These are phyloP conservation scores for Florisuga fusca DNA, from an alignment of 2,797 vertebrate species.

Conservation along the genomic window DNA sequence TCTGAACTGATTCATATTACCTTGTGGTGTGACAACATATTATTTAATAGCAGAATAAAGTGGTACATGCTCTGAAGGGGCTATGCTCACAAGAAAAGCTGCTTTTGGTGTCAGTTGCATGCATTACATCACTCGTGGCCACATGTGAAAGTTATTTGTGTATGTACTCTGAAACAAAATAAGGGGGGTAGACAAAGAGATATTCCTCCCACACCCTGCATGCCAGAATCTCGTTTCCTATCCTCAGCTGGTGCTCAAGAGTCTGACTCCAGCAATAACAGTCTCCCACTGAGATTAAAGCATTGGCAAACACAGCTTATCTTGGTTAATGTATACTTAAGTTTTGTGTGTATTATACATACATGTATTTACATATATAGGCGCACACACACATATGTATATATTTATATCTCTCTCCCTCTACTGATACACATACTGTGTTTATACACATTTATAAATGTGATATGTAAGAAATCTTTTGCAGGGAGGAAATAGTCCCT, in stretches of 20 bases:
- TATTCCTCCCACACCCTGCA: slow-evolving; percentile 65
- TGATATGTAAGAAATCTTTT: slow-evolving; percentile 48
- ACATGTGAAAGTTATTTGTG: slow-evolving; percentile 66
- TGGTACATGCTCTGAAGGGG: slow-evolving; percentile 8
- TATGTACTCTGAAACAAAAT: slow-evolving; percentile 62
- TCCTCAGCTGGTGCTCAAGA: slow-evolving; percentile 72
- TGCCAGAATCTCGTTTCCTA: slow-evolving; percentile 70
- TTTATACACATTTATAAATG: slow-evolving; percentile 60
- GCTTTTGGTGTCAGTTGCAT: slow-evolving; percentile 16
- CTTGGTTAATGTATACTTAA: slow-evolving; percentile 71
- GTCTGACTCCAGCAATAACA: slow-evolving; percentile 74
- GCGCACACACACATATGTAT: background rate
- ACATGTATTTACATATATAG: slow-evolving; percentile 60
- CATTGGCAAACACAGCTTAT: slow-evolving; percentile 71
- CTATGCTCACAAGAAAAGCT: background rate
- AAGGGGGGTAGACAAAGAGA: slow-evolving; percentile 64
- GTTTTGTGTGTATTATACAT: slow-evolving; percentile 62
- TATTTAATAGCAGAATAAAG: slow-evolving; percentile 1
- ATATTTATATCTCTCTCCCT: slow-evolving; percentile 36
- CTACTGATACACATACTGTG: slow-evolving; percentile 39
- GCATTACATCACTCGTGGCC: slow-evolving; percentile 34
- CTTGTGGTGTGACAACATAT: background rate
- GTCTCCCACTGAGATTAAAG: slow-evolving; percentile 78
- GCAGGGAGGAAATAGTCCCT: background rate
- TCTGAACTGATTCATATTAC: background rate